These are phyloP conservation scores for Globia sparganii DNA, from an alignment of 2,888 invertebrate genomes.

Conservation along the genomic window DNA sequence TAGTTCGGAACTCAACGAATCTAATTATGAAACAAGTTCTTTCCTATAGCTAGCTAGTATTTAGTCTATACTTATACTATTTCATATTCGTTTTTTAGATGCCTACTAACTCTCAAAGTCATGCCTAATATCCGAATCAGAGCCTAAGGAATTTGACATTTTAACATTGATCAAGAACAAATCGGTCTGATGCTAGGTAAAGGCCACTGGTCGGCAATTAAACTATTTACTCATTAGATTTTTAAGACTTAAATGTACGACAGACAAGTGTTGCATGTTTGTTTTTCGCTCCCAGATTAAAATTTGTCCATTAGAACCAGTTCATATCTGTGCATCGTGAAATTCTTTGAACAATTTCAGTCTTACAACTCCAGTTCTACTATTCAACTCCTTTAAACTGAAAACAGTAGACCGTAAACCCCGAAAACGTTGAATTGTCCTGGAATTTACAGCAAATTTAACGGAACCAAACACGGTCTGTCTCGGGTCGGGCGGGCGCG, in stretches of 20 bases:
- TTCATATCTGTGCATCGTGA: not conserved
- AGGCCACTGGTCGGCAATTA: not conserved
- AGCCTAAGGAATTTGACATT: slow-evolving; percentile 39
- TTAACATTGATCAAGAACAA: slow-evolving; percentile 35
- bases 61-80: slow-evolving; percentile 8
- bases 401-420: slow-evolving; percentile 42
- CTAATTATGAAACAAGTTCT: slow-evolving; percentile 47
- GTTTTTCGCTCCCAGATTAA: not conserved
- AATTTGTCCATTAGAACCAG: not conserved
- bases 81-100: slow-evolving; percentile 14
- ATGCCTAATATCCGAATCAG: slow-evolving; percentile 31
- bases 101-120: slow-evolving; percentile 14
- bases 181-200: slow-evolving; percentile 10
- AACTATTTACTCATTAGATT: not conserved
- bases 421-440: slow-evolving; percentile 50
- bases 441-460: slow-evolving; percentile 62
- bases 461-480: slow-evolving; percentile 55
- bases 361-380: slow-evolving; percentile 9
- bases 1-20: slow-evolving; percentile 28
- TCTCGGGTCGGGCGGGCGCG: slow-evolving; percentile 27
- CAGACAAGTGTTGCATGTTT: not conserved
- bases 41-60: slow-evolving; percentile 14
- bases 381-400: slow-evolving; percentile 27
- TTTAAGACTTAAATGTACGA: not conserved
- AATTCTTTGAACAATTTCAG: slow-evolving; percentile 25